phyloP scores from a whole-genome alignment of 2,797 vertebrate species.

The Enteromius radiatus region DNA sequence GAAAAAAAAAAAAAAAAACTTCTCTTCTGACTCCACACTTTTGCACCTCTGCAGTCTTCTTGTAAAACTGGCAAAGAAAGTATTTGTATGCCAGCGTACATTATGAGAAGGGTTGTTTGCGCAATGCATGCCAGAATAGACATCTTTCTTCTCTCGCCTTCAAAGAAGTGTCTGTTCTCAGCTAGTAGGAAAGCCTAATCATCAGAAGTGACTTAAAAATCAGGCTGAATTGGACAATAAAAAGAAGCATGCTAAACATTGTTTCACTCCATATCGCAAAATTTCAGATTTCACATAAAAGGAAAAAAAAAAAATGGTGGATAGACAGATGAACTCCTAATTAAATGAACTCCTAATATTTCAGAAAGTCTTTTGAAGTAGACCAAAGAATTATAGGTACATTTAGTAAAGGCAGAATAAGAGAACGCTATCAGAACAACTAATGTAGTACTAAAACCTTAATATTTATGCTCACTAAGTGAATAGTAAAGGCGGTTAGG shows the following conservation, averaged over 20 bases:
- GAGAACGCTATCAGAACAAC: background rate
- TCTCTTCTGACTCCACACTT: constrained; percentile 4
- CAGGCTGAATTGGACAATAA: background rate
- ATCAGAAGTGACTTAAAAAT: constrained; percentile 14
- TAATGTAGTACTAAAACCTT: constrained; percentile 10
- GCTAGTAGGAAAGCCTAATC: constrained; percentile 10
- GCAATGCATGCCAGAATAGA: constrained; percentile 6
- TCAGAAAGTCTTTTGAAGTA: background rate
- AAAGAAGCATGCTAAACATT: background rate
- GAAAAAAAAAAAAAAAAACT: too few relatives aligned
- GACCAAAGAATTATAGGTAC: background rate
- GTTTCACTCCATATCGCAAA: background rate
- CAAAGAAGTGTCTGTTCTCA: constrained; percentile 21
- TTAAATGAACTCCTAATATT: background rate
- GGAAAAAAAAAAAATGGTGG: background rate
- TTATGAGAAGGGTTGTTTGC: background rate
- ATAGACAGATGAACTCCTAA: background rate
- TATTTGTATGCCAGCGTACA: background rate
- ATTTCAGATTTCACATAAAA: background rate
- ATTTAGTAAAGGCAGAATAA: background rate
- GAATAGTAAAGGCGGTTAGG: constrained; percentile 35
- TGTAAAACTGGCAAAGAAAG: background rate
- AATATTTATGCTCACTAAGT: constrained; percentile 27
- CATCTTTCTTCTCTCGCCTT: background rate
- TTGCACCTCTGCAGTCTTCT: constrained; percentile 11